Evolutionary conservation across 2,113 vertebrate species (phyloP).

Genomic region (Gasterosteus nipponicus): DNA sequence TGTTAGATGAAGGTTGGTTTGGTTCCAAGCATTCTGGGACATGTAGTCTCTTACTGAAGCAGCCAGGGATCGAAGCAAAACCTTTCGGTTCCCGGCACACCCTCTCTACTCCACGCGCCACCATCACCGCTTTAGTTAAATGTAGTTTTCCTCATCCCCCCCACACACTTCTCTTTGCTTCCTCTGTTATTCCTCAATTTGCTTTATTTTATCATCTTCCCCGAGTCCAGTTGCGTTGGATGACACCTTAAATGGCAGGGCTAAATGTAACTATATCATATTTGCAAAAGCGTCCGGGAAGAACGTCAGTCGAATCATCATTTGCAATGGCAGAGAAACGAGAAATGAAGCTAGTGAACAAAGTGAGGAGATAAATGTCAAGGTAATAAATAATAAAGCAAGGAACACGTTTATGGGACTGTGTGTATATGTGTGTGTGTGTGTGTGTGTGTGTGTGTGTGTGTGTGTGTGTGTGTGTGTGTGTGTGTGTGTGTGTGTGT

Average conservation of each 20-base stretch:
- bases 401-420: slow-evolving; percentile 22
- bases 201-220: not conserved
- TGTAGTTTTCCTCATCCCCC: not conserved
- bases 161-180: not conserved
- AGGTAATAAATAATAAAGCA: slow-evolving; percentile 43
- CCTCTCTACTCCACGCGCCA: too few relatives aligned
- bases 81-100: too few relatives aligned
- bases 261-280: slow-evolving; percentile 18
- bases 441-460: slow-evolving; percentile 10
- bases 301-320: not conserved
- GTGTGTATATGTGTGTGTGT: not conserved
- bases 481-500: too few relatives aligned
- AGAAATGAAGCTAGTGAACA: slow-evolving; percentile 9
- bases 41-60: not conserved
- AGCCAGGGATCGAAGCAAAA: too few relatives aligned
- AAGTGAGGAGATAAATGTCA: slow-evolving; percentile 51
- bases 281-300: not conserved
- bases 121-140: not conserved
- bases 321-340: not conserved
- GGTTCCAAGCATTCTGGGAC: not conserved
- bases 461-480: too few relatives aligned
- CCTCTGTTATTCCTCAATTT: not conserved
- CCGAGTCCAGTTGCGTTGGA: not conserved
- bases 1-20: not conserved
- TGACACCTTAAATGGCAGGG: not conserved